Conservation (phyloP, 2,797 vertebrate genomes). For the Falco rusticolus region DNA sequence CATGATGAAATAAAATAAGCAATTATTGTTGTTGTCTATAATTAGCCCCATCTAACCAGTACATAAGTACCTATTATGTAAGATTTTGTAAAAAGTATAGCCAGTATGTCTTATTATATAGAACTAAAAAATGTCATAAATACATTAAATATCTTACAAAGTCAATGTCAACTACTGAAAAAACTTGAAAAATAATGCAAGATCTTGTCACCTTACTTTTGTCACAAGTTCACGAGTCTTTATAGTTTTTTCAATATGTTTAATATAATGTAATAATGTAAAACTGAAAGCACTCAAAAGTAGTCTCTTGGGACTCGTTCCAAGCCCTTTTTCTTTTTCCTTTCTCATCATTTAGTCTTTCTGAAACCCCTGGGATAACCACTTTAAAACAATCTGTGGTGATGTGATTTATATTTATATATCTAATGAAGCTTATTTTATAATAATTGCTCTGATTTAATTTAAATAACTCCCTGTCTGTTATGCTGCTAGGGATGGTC, state of each 20-base stretch:
- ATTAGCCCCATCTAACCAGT: neutral
- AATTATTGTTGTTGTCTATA: neutral
- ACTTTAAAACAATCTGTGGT: conserved; percentile 49
- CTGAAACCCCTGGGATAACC: neutral
- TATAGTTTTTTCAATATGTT: conserved; percentile 4
- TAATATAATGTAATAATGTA: neutral
- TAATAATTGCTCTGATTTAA: conserved; percentile 19
- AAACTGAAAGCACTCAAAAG: conserved; percentile 21
- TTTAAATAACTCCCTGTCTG: neutral
- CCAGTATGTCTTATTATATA: neutral
- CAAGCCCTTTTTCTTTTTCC: neutral
- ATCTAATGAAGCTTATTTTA: conserved; percentile 28
- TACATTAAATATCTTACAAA: neutral
- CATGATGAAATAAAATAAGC: neutral
- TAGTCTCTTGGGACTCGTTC: conserved; percentile 11
- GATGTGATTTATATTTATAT: conserved; percentile 30
- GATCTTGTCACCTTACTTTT: neutral
- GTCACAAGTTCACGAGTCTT: neutral
- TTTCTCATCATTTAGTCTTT: conserved; percentile 28
- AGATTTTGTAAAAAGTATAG: neutral
- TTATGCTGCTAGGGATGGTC: neutral
- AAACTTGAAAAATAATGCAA: neutral
- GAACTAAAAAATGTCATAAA: neutral
- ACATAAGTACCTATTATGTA: neutral
- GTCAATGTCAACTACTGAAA: neutral